phyloP scores from a whole-genome alignment of 2,113 vertebrate genomes.

The Nibea coibor region DNA sequence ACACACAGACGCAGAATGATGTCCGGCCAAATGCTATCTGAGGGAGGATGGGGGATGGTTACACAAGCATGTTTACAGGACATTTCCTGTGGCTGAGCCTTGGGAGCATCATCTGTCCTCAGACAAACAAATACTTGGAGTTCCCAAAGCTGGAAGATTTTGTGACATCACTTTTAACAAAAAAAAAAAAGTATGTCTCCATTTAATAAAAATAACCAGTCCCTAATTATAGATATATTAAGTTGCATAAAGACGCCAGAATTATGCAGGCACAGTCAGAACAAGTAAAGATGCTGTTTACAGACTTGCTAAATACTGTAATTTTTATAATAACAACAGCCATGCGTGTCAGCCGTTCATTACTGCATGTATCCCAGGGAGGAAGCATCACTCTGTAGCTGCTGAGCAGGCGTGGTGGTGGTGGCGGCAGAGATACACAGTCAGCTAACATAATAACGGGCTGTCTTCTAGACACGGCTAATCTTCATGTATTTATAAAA shows the following conservation, averaged over 20 bases:
- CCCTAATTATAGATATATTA: constrained; percentile 17
- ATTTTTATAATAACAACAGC: constrained; percentile 36
- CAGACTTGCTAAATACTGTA: constrained; percentile 21
- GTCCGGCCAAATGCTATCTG: constrained; percentile 73
- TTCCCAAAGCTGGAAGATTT: constrained; percentile 57
- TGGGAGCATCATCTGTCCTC: constrained; percentile 77
- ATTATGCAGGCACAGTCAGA: constrained; percentile 12
- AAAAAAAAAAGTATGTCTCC: constrained; percentile 1
- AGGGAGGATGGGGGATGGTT: constrained; percentile 75
- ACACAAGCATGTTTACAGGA: constrained; percentile 82
- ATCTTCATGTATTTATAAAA: constrained; percentile 18
- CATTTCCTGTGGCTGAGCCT: constrained; percentile 82
- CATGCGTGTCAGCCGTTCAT: constrained; percentile 56
- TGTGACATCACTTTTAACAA: constrained; percentile 24
- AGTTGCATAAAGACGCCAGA: background rate
- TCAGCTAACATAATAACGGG: constrained; percentile 41
- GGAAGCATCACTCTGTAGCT: constrained; percentile 9
- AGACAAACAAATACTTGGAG: constrained; percentile 75
- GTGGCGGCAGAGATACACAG: constrained; percentile 8
- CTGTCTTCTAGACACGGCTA: constrained; percentile 10
- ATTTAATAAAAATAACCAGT: constrained; percentile 34
- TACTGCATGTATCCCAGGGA: constrained; percentile 44
- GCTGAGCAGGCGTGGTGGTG: constrained; percentile 38
- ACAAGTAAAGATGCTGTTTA: constrained; percentile 28
- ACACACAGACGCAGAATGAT: constrained; percentile 60